Conservation (phyloP, 2,888 invertebrate species). For the Tetrapedia diversipes region DNA sequence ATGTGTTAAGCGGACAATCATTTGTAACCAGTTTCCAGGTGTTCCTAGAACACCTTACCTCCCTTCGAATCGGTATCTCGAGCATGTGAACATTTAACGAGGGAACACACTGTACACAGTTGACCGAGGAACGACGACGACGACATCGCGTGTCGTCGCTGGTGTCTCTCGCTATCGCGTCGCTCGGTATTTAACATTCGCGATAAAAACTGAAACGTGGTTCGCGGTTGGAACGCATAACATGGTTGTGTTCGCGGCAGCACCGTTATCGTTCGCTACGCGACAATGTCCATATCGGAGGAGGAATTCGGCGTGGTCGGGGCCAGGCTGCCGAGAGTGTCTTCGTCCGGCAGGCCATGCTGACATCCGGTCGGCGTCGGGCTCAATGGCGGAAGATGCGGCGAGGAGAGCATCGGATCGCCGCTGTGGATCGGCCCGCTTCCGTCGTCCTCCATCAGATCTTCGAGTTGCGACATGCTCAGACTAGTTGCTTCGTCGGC, state of each 20-base stretch:
- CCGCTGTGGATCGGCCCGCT: slow-evolving; percentile 85
- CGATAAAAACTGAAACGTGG: not conserved
- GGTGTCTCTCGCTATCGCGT: not conserved
- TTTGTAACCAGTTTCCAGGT: too few relatives aligned
- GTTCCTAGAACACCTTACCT: too few relatives aligned
- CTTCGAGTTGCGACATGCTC: slow-evolving; percentile 86
- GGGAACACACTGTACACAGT: too few relatives aligned
- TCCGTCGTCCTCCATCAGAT: slow-evolving; percentile 88
- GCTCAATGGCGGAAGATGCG: slow-evolving; percentile 83
- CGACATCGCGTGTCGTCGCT: not conserved
- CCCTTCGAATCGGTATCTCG: too few relatives aligned
- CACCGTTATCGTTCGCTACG: slow-evolving; percentile 69
- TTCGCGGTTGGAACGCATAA: not conserved
- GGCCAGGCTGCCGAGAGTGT: slow-evolving; percentile 79
- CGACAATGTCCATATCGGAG: slow-evolving; percentile 81
- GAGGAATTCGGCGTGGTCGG: slow-evolving; percentile 80
- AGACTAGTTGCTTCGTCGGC: slow-evolving; percentile 84
- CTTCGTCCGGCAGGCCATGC: slow-evolving; percentile 80
- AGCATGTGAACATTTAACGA: too few relatives aligned
- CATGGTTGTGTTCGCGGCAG: not conserved
- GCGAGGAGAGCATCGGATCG: slow-evolving; percentile 87
- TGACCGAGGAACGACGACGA: not conserved
- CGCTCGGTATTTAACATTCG: not conserved
- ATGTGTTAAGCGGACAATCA: too few relatives aligned
- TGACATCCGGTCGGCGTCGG: slow-evolving; percentile 80